Evolutionary conservation across 1,140 invertebrate genomes (phyloP).

Genomic region (Apis florea): DNA sequence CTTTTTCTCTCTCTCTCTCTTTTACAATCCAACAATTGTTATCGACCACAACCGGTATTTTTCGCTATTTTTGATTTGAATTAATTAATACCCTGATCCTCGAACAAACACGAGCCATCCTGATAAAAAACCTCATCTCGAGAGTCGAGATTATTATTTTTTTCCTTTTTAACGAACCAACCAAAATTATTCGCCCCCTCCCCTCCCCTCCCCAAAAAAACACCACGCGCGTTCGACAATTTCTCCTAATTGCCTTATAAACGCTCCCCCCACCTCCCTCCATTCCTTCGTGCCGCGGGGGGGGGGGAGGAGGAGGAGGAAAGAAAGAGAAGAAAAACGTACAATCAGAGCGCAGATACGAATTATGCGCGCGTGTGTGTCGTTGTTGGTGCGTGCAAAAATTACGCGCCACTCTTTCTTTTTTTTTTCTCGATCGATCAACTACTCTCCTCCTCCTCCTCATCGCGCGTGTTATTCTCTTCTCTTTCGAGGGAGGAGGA

Average conservation of each 20-base stretch:
- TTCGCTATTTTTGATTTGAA: too few relatives aligned
- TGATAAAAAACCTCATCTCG: too few relatives aligned
- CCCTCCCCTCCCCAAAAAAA: too few relatives aligned
- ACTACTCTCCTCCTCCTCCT: neutral
- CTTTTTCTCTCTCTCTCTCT: too few relatives aligned
- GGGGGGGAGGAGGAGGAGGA: neutral
- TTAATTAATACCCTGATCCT: too few relatives aligned
- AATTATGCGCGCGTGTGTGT: slow-evolving; percentile 13
- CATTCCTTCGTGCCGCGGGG: neutral
- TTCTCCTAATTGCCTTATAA: neutral
- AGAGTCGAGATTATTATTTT: too few relatives aligned
- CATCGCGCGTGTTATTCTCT: neutral
- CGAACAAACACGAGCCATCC: too few relatives aligned
- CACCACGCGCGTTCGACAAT: neutral
- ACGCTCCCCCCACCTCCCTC: neutral
- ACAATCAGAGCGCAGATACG: neutral
- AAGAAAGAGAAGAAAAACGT: neutral
- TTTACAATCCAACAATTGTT: too few relatives aligned
- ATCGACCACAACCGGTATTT: too few relatives aligned
- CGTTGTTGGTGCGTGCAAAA: slow-evolving; percentile 17
- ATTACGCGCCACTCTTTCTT: neutral
- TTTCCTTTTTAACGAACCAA: too few relatives aligned
- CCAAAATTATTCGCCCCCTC: too few relatives aligned
- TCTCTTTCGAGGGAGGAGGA: slow-evolving; percentile 14
- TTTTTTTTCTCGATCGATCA: neutral